Evolutionary conservation across 2,888 invertebrate species (phyloP).

Genomic region (Priocnemis perturbator): DNA sequence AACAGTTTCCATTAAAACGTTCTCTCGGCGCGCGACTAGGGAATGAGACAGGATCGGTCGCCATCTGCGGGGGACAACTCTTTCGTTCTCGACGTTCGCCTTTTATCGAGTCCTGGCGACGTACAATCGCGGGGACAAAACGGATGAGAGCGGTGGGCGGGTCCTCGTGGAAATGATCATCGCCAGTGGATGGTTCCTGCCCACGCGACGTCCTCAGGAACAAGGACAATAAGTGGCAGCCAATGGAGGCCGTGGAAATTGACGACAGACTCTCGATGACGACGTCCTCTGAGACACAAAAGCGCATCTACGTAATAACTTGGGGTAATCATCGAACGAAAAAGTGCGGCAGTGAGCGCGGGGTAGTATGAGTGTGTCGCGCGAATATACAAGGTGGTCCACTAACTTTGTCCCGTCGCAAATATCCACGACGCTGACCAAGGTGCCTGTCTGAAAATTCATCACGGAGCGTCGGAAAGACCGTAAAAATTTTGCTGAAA

Average conservation of each 20-base stretch:
- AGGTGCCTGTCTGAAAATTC: too few relatives aligned
- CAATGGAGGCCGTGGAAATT: constrained; percentile 48
- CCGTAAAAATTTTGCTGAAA: not conserved
- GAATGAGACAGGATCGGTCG: too few relatives aligned
- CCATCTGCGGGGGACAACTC: not conserved
- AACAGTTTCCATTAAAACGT: too few relatives aligned
- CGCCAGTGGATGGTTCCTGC: constrained; percentile 42
- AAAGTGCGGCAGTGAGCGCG: constrained; percentile 12
- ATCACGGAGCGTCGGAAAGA: too few relatives aligned
- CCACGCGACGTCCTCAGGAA: constrained; percentile 31
- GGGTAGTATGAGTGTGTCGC: not conserved
- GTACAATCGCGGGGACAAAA: constrained; percentile 55
- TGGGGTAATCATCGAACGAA: constrained; percentile 68
- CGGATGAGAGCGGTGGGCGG: constrained; percentile 26
- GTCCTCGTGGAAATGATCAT: constrained; percentile 51
- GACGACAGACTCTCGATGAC: constrained; percentile 39
- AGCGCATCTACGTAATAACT: constrained; percentile 65
- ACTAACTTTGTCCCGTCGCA: not conserved
- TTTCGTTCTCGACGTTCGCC: constrained; percentile 38
- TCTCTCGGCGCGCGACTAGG: too few relatives aligned
- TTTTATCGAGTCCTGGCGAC: constrained; percentile 29
- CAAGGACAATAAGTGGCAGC: constrained; percentile 25
- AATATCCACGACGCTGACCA: not conserved
- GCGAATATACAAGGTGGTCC: too few relatives aligned
- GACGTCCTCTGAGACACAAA: constrained; percentile 55